Evolutionary conservation across 2,113 vertebrate genomes (phyloP).

Genomic region (Solea senegalensis): DNA sequence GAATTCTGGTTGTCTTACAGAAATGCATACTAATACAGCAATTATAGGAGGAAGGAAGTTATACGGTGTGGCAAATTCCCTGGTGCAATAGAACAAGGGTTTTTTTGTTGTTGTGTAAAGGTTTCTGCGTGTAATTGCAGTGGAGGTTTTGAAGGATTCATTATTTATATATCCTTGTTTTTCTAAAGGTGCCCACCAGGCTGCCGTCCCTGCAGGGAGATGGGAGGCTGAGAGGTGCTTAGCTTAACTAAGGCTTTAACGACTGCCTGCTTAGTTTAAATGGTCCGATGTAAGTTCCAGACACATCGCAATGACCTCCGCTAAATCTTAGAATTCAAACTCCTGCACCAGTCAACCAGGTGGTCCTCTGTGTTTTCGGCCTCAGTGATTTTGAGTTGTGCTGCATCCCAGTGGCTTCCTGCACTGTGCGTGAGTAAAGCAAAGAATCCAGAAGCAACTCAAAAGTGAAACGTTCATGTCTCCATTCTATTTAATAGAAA

Average conservation of each 20-base stretch:
- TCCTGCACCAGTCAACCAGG: constrained; percentile 66
- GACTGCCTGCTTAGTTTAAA: constrained; percentile 50
- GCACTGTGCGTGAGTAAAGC: constrained; percentile 42
- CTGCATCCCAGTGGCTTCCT: constrained; percentile 58
- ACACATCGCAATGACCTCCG: constrained; percentile 33
- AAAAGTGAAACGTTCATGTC: constrained; percentile 18
- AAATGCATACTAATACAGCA: constrained; percentile 79
- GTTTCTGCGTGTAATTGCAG: constrained; percentile 77
- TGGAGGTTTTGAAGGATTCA: constrained; percentile 77
- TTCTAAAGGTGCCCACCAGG: constrained; percentile 54
- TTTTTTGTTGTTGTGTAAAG: constrained; percentile 83
- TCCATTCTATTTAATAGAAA: constrained; percentile 3
- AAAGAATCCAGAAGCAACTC: constrained; percentile 34
- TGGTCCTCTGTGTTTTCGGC: constrained; percentile 73
- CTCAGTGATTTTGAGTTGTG: constrained; percentile 68
- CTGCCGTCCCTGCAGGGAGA: constrained; percentile 59
- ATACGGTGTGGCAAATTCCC: constrained; percentile 74
- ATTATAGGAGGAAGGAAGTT: constrained; percentile 76
- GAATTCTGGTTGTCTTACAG: constrained; percentile 63
- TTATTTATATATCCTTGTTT: constrained; percentile 79
- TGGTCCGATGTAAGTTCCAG: constrained; percentile 49
- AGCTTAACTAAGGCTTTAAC: constrained; percentile 63
- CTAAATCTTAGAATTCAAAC: constrained; percentile 62
- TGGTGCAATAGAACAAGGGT: constrained; percentile 71
- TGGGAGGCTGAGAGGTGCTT: constrained; percentile 62